These are phyloP conservation scores for Epistrophella euchroma DNA, from an alignment of 2,888 invertebrate species.

Conservation along the genomic window DNA sequence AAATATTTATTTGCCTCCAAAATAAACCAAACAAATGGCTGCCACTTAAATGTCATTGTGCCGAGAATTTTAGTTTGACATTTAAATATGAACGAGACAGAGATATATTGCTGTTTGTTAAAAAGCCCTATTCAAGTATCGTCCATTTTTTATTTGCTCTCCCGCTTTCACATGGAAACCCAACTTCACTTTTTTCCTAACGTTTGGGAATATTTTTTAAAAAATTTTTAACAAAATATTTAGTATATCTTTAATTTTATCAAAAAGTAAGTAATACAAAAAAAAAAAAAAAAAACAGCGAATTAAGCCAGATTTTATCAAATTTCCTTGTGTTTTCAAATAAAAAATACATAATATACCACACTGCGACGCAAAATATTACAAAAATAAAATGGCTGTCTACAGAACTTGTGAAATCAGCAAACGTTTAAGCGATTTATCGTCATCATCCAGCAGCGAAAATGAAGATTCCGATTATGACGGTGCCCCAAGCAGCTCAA, in stretches of 20 bases:
- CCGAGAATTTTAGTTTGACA: too few relatives aligned
- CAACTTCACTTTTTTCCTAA: neutral
- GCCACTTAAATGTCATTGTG: too few relatives aligned
- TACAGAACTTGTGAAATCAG: slow-evolving; percentile 53
- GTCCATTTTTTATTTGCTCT: neutral
- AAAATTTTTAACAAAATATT: slow-evolving; percentile 37
- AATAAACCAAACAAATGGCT: too few relatives aligned
- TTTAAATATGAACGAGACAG: too few relatives aligned
- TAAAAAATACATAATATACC: neutral
- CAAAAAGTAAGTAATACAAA: slow-evolving; percentile 70
- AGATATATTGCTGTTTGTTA: too few relatives aligned
- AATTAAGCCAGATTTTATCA: slow-evolving; percentile 70
- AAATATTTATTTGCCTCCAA: too few relatives aligned
- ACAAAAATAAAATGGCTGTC: slow-evolving; percentile 61
- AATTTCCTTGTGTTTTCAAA: slow-evolving; percentile 73
- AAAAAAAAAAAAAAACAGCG: slow-evolving; percentile 51
- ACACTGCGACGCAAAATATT: slow-evolving; percentile 42
- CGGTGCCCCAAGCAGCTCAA: slow-evolving; percentile 34
- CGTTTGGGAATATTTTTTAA: neutral
- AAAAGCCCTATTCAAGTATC: too few relatives aligned
- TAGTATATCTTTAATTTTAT: slow-evolving; percentile 20
- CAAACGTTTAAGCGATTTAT: slow-evolving; percentile 41
- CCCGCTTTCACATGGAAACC: neutral
- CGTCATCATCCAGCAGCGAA: slow-evolving; percentile 43
- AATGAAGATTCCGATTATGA: slow-evolving; percentile 65